These are phyloP conservation scores for Drosophila stalkeri DNA, from an alignment of 2,888 invertebrate species.

Conservation along the genomic window DNA sequence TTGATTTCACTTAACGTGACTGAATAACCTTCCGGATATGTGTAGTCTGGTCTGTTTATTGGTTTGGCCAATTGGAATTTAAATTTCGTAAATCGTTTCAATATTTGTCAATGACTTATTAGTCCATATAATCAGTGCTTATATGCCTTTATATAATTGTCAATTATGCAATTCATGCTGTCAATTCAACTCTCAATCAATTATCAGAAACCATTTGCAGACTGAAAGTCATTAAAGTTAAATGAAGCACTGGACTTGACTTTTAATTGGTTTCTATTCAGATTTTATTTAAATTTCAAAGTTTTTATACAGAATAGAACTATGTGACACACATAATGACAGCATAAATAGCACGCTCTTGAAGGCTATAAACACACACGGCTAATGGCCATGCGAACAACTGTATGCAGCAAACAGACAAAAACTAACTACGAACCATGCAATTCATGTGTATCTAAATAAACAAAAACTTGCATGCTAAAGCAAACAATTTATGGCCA, in stretches of 20 bases:
- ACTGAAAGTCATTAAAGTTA: background rate
- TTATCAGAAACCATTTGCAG: background rate
- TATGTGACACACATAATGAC: background rate
- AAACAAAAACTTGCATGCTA: conserved; percentile 51
- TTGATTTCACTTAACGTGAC: conserved; percentile 27
- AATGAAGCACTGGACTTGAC: background rate
- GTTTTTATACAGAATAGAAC: background rate
- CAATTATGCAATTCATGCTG: conserved; percentile 25
- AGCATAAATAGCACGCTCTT: background rate
- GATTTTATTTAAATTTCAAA: background rate
- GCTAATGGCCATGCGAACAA: conserved; percentile 63
- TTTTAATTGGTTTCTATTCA: background rate
- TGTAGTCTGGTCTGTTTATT: background rate
- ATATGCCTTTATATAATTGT: conserved; percentile 6
- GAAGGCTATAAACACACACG: conserved; percentile 10
- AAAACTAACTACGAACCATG: conserved; percentile 55
- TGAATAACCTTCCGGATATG: background rate
- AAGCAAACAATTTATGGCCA: conserved; percentile 45
- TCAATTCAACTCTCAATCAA: conserved; percentile 8
- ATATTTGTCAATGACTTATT: conserved; percentile 23
- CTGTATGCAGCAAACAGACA: conserved; percentile 42
- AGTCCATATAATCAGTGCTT: background rate
- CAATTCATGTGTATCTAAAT: conserved; percentile 64
- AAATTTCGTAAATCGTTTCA: conserved; percentile 8
- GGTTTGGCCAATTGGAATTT: conserved; percentile 7